Conservation (phyloP, 2,888 invertebrate species). For the Helleia helle region DNA sequence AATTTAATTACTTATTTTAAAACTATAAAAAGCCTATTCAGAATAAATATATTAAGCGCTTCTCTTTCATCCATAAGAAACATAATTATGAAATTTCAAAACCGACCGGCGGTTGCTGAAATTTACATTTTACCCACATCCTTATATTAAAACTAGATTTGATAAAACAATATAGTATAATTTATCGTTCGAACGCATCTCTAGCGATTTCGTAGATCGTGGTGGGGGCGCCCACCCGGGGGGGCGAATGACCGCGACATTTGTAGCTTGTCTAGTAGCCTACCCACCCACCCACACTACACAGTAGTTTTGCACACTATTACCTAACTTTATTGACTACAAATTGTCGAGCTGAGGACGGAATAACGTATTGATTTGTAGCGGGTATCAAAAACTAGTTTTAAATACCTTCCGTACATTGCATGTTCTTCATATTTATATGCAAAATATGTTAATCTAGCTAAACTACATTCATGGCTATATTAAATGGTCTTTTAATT, state of each 20-base stretch:
- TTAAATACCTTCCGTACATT: too few relatives aligned
- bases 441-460: too few relatives aligned
- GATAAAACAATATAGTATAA: slow-evolving; percentile 8
- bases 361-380: slow-evolving; percentile 21
- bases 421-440: too few relatives aligned
- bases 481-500: too few relatives aligned
- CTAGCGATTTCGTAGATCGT: neutral
- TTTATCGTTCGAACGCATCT: slow-evolving; percentile 8
- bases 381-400: neutral
- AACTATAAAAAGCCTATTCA: too few relatives aligned
- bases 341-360: slow-evolving; percentile 22
- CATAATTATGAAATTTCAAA: too few relatives aligned
- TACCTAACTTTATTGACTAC: slow-evolving; percentile 26
- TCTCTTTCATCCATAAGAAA: too few relatives aligned
- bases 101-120: too few relatives aligned
- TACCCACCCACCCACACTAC: slow-evolving; percentile 29
- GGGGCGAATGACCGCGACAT: slow-evolving; percentile 65
- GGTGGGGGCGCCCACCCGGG: slow-evolving; percentile 21
- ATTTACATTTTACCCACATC: too few relatives aligned
- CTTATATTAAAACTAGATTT: neutral
- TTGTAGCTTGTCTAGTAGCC: slow-evolving; percentile 48
- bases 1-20: too few relatives aligned
- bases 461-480: too few relatives aligned
- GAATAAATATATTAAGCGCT: too few relatives aligned
- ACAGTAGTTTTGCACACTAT: slow-evolving; percentile 32